Conservation (phyloP, 2,888 invertebrate species). For the Drosophila antonietae region DNA sequence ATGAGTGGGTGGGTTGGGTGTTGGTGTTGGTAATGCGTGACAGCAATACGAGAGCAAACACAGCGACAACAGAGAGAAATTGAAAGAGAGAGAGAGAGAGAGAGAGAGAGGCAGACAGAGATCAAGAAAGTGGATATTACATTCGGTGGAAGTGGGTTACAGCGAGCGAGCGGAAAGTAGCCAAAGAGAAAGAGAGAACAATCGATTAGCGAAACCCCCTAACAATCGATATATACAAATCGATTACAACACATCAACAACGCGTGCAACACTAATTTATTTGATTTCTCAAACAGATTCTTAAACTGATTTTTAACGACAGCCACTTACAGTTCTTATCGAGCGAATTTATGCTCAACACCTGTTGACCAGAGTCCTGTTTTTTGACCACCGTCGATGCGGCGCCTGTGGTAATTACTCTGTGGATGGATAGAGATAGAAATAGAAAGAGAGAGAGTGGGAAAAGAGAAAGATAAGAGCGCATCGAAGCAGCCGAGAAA, state of each 20-base stretch:
- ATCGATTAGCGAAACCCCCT: constrained; percentile 68
- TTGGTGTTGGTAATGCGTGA: constrained; percentile 42
- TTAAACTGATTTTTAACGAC: constrained; percentile 24
- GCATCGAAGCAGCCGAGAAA: constrained; percentile 52
- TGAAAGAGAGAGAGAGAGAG: constrained; percentile 24
- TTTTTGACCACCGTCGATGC: constrained; percentile 84
- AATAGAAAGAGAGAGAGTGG: constrained; percentile 36
- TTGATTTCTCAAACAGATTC: constrained; percentile 51
- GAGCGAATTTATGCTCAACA: constrained; percentile 84
- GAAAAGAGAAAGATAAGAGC: constrained; percentile 33
- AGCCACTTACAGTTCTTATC: constrained; percentile 85
- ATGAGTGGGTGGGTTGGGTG: constrained; percentile 2
- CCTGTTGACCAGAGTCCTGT: constrained; percentile 83
- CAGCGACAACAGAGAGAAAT: constrained; percentile 46
- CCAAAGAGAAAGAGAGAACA: constrained; percentile 63
- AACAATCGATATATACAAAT: constrained; percentile 38
- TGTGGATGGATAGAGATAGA: constrained; percentile 67
- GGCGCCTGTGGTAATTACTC: constrained; percentile 84
- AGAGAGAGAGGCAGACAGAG: constrained; percentile 34
- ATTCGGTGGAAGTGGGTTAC: constrained; percentile 36
- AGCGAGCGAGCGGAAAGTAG: constrained; percentile 63
- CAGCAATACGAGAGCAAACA: constrained; percentile 58
- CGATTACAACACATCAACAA: constrained; percentile 72
- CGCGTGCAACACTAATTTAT: constrained; percentile 73
- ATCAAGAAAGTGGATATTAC: constrained; percentile 31